Evolutionary conservation across 53 echinoderm and acorn worm genomes (phyloP), one percentile per base, ranked within the genome.

Genomic region (Apostichopus leukothele): DNA sequence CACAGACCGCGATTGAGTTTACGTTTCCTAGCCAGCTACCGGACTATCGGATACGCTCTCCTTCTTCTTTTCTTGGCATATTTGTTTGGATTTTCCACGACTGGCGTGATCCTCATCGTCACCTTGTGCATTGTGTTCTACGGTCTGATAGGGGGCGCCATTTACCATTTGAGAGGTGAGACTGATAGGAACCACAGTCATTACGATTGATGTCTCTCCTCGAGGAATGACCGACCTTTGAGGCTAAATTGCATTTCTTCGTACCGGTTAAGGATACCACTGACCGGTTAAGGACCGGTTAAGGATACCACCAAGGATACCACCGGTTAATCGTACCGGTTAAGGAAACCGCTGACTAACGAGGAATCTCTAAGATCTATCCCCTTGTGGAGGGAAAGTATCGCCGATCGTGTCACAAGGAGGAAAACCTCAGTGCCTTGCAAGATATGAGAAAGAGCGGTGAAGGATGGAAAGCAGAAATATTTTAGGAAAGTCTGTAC

Each of bases 1-100:
- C 51, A 79, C 86, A 87, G 77, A 51, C 96, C 99, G 7, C 74
- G 99, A n/a, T 75, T 99, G 52, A 96, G 96, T 68, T 88, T 98
- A 13, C 92, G 99, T 55, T 99, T 93, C 78, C 89, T 96, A 59
- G 96, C 94, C 60, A 96, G 90, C 60, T 96, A 99, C 83, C 94
- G 91, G 73, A 93, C 90, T 5, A 83, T 95, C 55, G 75, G 74
- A 7, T 90, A 89, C 75, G 71, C 96, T 7, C 51, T 92, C 10
- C 73, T 94, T 13, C 88, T 89, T 16, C 54, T 96, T 0, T 61
- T 93, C 52, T 90, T 80, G 9, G 60, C 88, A 74, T 94, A 88
- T 54, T 26, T 94, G 57, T 66, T 89, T 22, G 96, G 92, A 60
- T 90, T 99, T 20, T 90, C 93, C 25, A 90, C 89, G 50, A 84